Evolutionary conservation across 2,888 invertebrate genomes (phyloP).

Genomic region (Conus canariensis): DNA sequence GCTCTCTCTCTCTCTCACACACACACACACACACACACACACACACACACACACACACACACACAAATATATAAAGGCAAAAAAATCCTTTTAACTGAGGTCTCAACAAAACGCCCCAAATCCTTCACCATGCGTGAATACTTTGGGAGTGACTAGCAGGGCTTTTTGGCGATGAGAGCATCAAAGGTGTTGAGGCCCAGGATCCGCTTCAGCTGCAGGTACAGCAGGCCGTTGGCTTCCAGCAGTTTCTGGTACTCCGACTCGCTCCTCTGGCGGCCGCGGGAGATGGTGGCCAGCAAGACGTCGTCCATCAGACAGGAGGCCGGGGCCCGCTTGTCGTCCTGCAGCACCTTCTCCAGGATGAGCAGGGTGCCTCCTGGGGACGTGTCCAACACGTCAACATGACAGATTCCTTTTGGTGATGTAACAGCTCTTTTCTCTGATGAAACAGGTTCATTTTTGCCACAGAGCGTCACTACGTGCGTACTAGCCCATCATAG

Average conservation of each 20-base stretch:
- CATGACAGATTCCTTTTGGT: too few species aligned
- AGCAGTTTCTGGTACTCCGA: slow-evolving; percentile 62
- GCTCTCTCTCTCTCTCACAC: not conserved
- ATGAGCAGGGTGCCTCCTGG: slow-evolving; percentile 65
- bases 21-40: slow-evolving; percentile 11
- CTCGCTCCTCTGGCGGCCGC: slow-evolving; percentile 62
- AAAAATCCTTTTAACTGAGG: too few species aligned
- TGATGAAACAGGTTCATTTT: too few species aligned
- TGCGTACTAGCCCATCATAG: too few species aligned
- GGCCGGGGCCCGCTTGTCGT: slow-evolving; percentile 59
- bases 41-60: not conserved
- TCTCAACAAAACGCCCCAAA: too few species aligned
- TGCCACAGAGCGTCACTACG: too few species aligned
- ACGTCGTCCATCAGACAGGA: slow-evolving; percentile 60
- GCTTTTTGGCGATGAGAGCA: slow-evolving; percentile 61
- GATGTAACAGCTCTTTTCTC: too few species aligned
- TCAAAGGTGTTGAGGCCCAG: slow-evolving; percentile 60
- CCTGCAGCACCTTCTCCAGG: slow-evolving; percentile 64
- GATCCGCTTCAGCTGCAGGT: slow-evolving; percentile 53
- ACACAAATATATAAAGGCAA: not conserved
- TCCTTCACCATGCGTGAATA: too few species aligned
- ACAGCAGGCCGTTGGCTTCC: slow-evolving; percentile 57
- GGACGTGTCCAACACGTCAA: not conserved
- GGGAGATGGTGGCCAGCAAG: slow-evolving; percentile 57
- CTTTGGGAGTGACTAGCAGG: slow-evolving; percentile 41